Evolutionary conservation across 2,113 vertebrate genomes (phyloP).

Genomic region (Colaptes auratus): DNA sequence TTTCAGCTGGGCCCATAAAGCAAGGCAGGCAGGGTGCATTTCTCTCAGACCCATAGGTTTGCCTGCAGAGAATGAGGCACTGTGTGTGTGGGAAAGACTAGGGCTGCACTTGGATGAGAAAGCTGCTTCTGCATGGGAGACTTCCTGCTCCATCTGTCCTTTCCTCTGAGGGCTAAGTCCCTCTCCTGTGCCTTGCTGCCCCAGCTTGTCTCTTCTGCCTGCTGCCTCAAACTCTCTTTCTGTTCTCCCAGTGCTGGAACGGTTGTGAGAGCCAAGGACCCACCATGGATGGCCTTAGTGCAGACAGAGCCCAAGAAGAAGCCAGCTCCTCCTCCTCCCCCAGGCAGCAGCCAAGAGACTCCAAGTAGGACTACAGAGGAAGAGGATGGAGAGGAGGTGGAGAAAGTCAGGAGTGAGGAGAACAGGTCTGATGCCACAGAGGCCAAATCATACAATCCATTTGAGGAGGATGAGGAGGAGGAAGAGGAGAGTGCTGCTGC

Average conservation of each 20-base stretch:
- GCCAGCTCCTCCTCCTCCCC: slow-evolving; percentile 83
- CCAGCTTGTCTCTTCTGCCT: not conserved
- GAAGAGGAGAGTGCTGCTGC: slow-evolving; percentile 43
- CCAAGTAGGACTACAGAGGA: not conserved
- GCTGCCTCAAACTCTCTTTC: not conserved
- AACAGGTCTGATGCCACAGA: slow-evolving; percentile 43
- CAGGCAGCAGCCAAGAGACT: slow-evolving; percentile 20
- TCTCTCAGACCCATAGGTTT: not conserved
- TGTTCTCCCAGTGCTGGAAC: slow-evolving; percentile 44
- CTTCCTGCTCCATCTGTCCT: not conserved
- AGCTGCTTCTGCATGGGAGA: not conserved
- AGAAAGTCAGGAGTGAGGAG: not conserved
- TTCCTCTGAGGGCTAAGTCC: not conserved
- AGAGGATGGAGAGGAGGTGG: not conserved
- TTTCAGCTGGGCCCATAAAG: not conserved
- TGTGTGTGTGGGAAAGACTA: not conserved
- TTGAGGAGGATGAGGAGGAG: slow-evolving; percentile 83
- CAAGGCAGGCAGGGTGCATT: not conserved
- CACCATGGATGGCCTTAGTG: slow-evolving; percentile 94
- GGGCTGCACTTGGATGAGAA: not conserved
- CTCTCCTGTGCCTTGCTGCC: not conserved
- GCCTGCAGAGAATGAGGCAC: not conserved
- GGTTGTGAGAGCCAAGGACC: slow-evolving; percentile 84
- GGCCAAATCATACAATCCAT: slow-evolving; percentile 86
- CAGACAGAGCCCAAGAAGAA: slow-evolving; percentile 90